Evolutionary conservation across 2,797 vertebrate species (phyloP), one percentile per base, ranked within the genome.

Genomic region (Phrynocephalus forsythii): DNA sequence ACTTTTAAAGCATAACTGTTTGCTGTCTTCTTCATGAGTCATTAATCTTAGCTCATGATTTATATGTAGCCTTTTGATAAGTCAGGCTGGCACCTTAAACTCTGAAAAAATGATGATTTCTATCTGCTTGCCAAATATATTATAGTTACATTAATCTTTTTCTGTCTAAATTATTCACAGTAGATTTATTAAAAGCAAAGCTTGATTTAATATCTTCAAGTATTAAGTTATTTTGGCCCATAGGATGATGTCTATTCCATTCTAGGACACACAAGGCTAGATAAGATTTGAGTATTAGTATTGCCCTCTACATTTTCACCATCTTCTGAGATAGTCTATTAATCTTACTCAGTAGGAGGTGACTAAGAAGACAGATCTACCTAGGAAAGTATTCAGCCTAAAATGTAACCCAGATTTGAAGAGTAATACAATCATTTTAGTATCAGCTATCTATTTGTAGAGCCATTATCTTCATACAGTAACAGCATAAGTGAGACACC

Each of bases 251-350:
- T 48, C 6, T 20, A 67, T 33, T 73, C 7, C 1, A 22, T 73
- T 88, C n/a, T 85, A 90, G 72, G 26, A 77, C 79, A 82, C 18
- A 26, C 28, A 63, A 3, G 3, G 77, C 28, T 85, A 85, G 83
- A 60, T 86, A 86, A 63, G 44, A 18, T 33, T 72, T 88, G 10
- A 73, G 38, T 90, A 77, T 7, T 24, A 0, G 26, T 7, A 52
- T 3, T 81, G 76, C 80, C 79, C 2, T 18, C 10, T 86, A 83
- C 85, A 86, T 86, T 79, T 82, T 86, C 30, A n/a, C 11, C 69
- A 20, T 16, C 20, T 83, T 88, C 68, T 69, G 44, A 77, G 15
- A 26, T 48, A 16, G 5, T 44, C 33, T 84, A 48, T 82, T 80
- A 72, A 77, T 9, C 33, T 28, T 52, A 48, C 16, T 79, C 18